These are phyloP conservation scores for Xerus rutilus DNA, from an alignment of 2,797 vertebrate genomes.

Conservation along the genomic window DNA sequence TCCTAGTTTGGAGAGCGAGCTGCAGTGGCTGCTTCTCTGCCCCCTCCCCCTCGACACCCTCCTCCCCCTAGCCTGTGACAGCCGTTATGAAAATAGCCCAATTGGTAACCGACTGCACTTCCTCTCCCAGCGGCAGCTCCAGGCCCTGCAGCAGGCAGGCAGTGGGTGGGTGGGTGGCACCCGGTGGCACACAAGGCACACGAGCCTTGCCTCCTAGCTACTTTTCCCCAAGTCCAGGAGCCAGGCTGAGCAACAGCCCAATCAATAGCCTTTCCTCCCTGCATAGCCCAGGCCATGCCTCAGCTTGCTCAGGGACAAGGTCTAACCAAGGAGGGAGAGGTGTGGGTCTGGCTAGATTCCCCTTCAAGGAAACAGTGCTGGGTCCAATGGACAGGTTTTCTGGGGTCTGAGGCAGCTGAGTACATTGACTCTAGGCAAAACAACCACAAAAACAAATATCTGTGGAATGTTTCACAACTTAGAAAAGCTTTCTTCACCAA, in stretches of 20 bases:
- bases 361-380: background rate
- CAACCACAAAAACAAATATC: constrained; percentile 31
- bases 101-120: constrained; percentile 85
- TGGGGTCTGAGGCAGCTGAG: background rate
- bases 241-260: background rate
- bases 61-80: constrained; percentile 80
- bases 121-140: constrained; percentile 79
- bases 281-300: background rate
- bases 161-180: background rate
- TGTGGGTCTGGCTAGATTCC: fast-evolving
- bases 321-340: background rate
- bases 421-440: background rate
- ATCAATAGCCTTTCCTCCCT: background rate
- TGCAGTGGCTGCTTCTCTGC: constrained; percentile 72
- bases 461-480: background rate
- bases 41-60: constrained; percentile 71
- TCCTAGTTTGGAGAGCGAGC: constrained; percentile 89
- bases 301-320: background rate
- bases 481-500: constrained; percentile 3
- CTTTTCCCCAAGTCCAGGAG: background rate
- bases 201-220: constrained; percentile 21
- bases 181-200: background rate
- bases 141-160: constrained; percentile 55
- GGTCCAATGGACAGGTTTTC: background rate
- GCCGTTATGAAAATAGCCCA: constrained; percentile 86